Percentiles rank a stretch among this genome's conserved stretches.
phyloP scores from a whole-genome alignment of 2,888 invertebrate species.

The Drosophila kambysellisi region DNA sequence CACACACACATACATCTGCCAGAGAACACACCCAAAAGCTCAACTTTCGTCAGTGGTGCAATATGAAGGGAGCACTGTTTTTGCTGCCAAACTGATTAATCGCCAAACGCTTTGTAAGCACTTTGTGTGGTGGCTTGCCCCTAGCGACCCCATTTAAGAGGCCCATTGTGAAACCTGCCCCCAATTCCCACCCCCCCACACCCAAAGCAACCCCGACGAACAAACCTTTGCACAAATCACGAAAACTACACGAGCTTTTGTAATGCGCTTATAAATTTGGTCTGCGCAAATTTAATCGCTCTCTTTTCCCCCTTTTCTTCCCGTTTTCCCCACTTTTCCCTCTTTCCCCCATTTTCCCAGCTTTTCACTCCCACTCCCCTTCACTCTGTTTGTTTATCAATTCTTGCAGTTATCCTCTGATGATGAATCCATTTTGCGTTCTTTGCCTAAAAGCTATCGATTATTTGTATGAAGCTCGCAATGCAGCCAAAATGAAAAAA shows the following conservation, averaged over 20 bases:
- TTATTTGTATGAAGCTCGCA: conserved; percentile 63
- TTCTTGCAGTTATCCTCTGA: conserved; percentile 32
- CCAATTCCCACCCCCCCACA: background rate
- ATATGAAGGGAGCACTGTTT: conserved; percentile 20
- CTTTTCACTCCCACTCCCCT: background rate
- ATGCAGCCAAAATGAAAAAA: conserved; percentile 66
- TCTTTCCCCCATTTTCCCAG: background rate
- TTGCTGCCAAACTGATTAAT: conserved; percentile 75
- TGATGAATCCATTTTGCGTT: conserved; percentile 55
- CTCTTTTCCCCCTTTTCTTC: background rate
- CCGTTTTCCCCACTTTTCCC: background rate
- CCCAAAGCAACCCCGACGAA: conserved; percentile 13
- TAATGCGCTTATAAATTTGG: conserved; percentile 80
- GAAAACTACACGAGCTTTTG: conserved; percentile 66
- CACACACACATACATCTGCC: background rate
- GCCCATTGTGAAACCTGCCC: background rate
- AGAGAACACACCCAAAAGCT: conserved; percentile 13
- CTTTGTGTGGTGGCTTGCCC: conserved; percentile 56
- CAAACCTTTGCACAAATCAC: conserved; percentile 62
- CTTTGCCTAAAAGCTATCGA: conserved; percentile 73
- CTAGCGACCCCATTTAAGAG: conserved; percentile 39
- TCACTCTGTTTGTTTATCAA: background rate
- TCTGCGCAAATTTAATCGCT: conserved; percentile 69
- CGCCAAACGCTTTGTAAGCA: conserved; percentile 80
- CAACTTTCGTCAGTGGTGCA: conserved; percentile 29